phyloP scores from a whole-genome alignment of 2,797 vertebrate species.

The Gorsachius magnificus region DNA sequence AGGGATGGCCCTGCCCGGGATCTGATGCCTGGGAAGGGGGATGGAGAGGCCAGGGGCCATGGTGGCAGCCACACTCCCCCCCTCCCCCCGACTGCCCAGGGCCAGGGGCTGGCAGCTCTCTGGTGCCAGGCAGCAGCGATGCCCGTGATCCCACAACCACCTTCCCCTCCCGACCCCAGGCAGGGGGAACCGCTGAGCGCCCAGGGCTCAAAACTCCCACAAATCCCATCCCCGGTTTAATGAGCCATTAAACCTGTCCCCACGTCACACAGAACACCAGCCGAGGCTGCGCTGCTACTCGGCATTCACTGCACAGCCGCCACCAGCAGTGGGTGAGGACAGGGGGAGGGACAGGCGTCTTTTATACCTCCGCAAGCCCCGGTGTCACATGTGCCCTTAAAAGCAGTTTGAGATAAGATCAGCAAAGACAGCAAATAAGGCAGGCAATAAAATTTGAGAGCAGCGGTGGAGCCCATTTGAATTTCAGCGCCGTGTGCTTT shows the following conservation, averaged over 20 bases:
- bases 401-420: conserved; percentile 53
- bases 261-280: rapidly evolving
- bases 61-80: rapidly evolving
- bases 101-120: background rate
- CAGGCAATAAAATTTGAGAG: background rate
- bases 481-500: background rate
- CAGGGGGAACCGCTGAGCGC: rapidly evolving
- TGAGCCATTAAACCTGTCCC: background rate
- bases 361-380: background rate
- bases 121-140: background rate
- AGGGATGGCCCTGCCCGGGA: background rate
- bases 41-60: rapidly evolving
- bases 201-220: background rate
- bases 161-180: rapidly evolving
- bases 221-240: background rate
- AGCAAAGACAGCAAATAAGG: background rate
- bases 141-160: rapidly evolving
- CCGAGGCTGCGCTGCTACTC: rapidly evolving
- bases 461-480: background rate
- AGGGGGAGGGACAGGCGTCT: background rate
- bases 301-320: background rate
- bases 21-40: background rate
- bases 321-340: background rate
- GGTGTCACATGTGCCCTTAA: background rate
- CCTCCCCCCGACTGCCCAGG: background rate